A percentile compares a stretch with the other conserved stretches of the same genome.
phyloP scores from a whole-genome alignment of 2,113 vertebrate species.

The Onychostruthus taczanowskii region DNA sequence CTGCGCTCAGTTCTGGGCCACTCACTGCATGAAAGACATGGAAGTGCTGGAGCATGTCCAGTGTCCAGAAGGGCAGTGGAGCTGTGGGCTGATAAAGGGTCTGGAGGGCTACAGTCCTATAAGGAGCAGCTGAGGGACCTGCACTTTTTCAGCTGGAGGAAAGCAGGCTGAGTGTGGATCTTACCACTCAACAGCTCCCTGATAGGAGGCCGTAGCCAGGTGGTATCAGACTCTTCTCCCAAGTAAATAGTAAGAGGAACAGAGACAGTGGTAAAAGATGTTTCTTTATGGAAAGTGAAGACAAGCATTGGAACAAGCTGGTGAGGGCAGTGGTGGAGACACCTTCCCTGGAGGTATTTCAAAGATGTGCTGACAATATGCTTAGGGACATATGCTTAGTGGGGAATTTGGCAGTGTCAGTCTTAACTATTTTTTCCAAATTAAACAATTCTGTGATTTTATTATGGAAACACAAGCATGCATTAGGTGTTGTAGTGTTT shows the following conservation, averaged over 20 bases:
- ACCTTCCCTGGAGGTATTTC: background rate
- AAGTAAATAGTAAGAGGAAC: accelerated
- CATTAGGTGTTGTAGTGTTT: accelerated
- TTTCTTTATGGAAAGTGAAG: background rate
- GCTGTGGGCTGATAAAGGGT: background rate
- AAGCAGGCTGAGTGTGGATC: background rate
- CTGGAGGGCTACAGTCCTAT: background rate
- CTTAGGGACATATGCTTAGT: background rate
- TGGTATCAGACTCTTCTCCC: background rate
- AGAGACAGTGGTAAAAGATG: background rate
- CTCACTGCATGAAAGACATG: background rate
- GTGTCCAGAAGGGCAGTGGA: background rate
- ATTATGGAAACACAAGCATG: background rate
- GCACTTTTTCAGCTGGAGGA: background rate
- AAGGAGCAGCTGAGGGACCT: background rate
- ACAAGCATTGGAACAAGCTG: background rate
- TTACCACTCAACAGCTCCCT: accelerated
- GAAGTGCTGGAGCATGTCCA: accelerated
- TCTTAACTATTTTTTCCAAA: background rate
- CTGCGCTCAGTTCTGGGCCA: background rate
- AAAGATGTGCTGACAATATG: accelerated
- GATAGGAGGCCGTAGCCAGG: background rate
- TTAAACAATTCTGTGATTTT: background rate
- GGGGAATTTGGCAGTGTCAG: background rate
- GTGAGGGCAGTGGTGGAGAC: background rate